phyloP scores from a whole-genome alignment of 2,113 vertebrate species.

The Thamnophis sirtalis region DNA sequence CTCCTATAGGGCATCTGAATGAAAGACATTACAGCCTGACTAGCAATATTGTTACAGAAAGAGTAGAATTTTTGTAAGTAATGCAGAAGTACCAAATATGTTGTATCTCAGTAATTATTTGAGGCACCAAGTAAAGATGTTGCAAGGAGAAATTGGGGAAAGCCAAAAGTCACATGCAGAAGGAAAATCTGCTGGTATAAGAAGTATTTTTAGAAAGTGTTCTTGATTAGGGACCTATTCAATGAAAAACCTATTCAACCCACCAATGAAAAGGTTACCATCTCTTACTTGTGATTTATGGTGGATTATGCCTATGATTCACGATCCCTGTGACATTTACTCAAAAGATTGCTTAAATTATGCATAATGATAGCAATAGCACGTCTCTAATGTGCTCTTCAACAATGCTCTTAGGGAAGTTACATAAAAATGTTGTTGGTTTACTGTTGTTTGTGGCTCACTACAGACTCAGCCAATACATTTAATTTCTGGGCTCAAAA shows the following conservation, averaged over 20 bases:
- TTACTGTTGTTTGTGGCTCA: background rate
- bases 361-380: background rate
- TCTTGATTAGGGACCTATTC: background rate
- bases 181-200: background rate
- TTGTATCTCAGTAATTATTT: background rate
- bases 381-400: background rate
- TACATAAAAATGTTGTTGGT: background rate
- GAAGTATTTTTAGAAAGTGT: background rate
- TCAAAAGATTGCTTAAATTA: background rate
- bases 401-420: background rate
- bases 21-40: background rate
- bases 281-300: background rate
- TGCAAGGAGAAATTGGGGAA: background rate
- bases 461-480: background rate
- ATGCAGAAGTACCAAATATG: background rate
- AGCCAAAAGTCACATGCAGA: background rate
- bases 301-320: background rate
- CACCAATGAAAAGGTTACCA: background rate
- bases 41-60: background rate
- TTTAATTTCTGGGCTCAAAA: background rate
- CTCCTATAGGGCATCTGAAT: background rate
- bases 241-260: too few species aligned
- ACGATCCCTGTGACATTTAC: constrained; percentile 3
- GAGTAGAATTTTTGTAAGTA: background rate
- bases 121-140: background rate